A percentile compares a stretch with the other conserved stretches of the same genome.
These are phyloP conservation scores for Catostomus latipinnis DNA, from an alignment of 2,797 vertebrate species.

Conservation along the genomic window DNA sequence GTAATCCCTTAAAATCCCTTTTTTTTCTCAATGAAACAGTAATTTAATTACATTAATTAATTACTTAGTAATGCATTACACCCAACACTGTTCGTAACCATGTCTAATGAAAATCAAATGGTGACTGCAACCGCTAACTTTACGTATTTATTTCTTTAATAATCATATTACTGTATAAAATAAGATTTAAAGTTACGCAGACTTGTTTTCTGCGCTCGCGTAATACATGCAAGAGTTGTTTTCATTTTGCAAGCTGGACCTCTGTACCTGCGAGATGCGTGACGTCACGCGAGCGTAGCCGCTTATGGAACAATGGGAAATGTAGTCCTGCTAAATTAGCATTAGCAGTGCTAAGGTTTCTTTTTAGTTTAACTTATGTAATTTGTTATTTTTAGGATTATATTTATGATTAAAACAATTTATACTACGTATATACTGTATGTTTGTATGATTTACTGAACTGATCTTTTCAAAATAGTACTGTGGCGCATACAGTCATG, in stretches of 20 bases:
- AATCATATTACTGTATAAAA: not conserved
- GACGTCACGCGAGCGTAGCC: no score
- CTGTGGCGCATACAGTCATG: no score
- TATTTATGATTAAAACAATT: not conserved
- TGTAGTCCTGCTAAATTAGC: constrained; percentile 54
- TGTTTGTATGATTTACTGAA: no score
- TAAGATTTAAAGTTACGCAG: not conserved
- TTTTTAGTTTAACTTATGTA: no score
- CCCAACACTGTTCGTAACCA: not conserved
- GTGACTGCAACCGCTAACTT: not conserved
- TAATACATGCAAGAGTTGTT: not conserved
- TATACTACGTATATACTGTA: not conserved
- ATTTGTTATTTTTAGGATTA: not conserved
- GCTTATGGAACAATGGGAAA: constrained; percentile 74
- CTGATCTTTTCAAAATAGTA: no score
- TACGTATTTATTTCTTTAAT: no score
- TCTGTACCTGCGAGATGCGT: constrained; percentile 13
- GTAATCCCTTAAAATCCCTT: no score
- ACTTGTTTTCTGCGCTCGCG: not conserved
- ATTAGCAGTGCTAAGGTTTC: not conserved
- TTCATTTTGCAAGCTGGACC: constrained; percentile 16
- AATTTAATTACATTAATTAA: no score
- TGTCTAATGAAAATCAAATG: not conserved
- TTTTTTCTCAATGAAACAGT: no score
- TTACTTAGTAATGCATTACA: not conserved